These are phyloP conservation scores for Oryctolagus cuniculus DNA, from an alignment of 2,113 vertebrate species.

Conservation along the genomic window mOryCun1.1 NC_091439.1:51942501-51943000, in stretches of 20 bases:
- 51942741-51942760: neutral
- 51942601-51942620: neutral
- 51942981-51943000: no score
- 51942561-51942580: neutral
- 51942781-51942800: neutral
- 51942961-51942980: no score
- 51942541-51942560: neutral
- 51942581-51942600: no score
- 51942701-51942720: no score
- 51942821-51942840: neutral
- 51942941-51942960: fast-evolving
- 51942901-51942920: no score
- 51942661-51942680: neutral
- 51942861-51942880: no score
- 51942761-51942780: neutral
- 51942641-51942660: fast-evolving
- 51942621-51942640: neutral
- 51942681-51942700: neutral
- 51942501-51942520: neutral
- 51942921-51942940: neutral
- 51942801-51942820: no score
- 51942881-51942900: fast-evolving
- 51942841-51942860: no score
- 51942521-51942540: neutral
- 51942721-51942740: neutral